These are phyloP conservation scores for Apotomis capreana DNA, from an alignment of 2,888 invertebrate species.

Conservation along the genomic window DNA sequence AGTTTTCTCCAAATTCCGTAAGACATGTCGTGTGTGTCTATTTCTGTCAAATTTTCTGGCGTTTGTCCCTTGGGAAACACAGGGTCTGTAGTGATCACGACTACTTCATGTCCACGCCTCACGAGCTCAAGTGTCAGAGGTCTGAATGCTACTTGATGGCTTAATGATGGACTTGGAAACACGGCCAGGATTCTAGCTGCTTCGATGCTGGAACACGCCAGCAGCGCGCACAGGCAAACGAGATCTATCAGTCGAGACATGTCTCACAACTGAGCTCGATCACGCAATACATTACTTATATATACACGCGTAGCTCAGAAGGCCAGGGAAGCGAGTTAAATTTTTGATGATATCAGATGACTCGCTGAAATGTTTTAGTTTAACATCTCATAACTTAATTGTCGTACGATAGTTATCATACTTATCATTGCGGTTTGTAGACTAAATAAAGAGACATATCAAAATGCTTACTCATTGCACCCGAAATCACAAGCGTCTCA, in stretches of 20 bases:
- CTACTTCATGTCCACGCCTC: constrained; percentile 5
- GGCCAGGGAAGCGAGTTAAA: too few relatives aligned
- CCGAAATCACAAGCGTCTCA: too few relatives aligned
- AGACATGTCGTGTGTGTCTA: constrained; percentile 46
- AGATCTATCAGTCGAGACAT: not conserved
- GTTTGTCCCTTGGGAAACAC: constrained; percentile 53
- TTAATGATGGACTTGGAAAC: not conserved
- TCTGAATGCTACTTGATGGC: too few relatives aligned
- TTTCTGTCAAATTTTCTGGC: constrained; percentile 66
- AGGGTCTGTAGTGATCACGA: constrained; percentile 66
- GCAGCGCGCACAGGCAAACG: not conserved
- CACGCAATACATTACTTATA: not conserved
- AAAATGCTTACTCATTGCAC: too few relatives aligned
- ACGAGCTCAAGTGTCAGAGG: constrained; percentile 2
- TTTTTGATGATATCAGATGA: too few relatives aligned
- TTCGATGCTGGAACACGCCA: not conserved
- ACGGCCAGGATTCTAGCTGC: not conserved
- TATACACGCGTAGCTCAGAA: not conserved
- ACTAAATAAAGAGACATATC: too few relatives aligned
- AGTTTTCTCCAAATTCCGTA: constrained; percentile 41
- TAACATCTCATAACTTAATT: too few relatives aligned
- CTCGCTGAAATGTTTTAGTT: too few relatives aligned
- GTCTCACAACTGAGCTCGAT: not conserved
- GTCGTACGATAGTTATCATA: too few relatives aligned
- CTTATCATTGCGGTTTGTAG: too few relatives aligned